Percentiles rank a stretch among this genome's conserved stretches.
phyloP scores from a whole-genome alignment of 2,113 vertebrate genomes.

The Cryptomyrus ogoouensis region DNA sequence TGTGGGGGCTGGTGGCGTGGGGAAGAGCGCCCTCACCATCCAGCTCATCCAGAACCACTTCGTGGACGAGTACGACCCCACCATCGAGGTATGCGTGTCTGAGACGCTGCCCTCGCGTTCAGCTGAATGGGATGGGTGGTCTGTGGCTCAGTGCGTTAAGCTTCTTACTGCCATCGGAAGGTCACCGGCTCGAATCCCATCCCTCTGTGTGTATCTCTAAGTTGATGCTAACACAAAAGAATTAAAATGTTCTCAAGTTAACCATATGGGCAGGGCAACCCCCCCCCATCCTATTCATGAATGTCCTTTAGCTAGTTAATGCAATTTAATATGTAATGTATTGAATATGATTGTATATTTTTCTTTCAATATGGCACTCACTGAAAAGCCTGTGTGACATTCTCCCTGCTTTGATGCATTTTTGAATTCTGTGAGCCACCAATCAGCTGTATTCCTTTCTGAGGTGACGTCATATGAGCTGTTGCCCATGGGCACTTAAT shows the following conservation, averaged over 20 bases:
- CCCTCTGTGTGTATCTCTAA: background rate
- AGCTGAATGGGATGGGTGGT: background rate
- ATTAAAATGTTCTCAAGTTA: background rate
- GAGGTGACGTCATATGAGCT: background rate
- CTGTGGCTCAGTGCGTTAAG: background rate
- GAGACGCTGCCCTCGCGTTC: background rate
- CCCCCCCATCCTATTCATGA: background rate
- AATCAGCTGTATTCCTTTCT: background rate
- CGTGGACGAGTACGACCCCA: constrained; percentile 75
- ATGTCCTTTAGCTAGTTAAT: background rate
- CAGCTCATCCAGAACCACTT: constrained; percentile 79
- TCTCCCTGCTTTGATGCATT: background rate
- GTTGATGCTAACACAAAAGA: background rate
- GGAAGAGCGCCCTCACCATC: constrained; percentile 76
- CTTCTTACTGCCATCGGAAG: background rate
- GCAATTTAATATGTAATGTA: background rate
- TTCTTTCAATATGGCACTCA: background rate
- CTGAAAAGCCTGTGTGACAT: background rate
- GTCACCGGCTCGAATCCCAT: background rate
- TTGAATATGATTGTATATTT: background rate
- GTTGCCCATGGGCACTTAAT: background rate
- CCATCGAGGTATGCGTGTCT: constrained; percentile 63
- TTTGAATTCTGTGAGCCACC: background rate
- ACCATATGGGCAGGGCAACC: background rate
- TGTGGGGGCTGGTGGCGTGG: constrained; percentile 73